Evolutionary conservation across 1,140 invertebrate species (phyloP), one percentile per base, ranked within the genome.

Genomic region (Aplysia californica): DNA sequence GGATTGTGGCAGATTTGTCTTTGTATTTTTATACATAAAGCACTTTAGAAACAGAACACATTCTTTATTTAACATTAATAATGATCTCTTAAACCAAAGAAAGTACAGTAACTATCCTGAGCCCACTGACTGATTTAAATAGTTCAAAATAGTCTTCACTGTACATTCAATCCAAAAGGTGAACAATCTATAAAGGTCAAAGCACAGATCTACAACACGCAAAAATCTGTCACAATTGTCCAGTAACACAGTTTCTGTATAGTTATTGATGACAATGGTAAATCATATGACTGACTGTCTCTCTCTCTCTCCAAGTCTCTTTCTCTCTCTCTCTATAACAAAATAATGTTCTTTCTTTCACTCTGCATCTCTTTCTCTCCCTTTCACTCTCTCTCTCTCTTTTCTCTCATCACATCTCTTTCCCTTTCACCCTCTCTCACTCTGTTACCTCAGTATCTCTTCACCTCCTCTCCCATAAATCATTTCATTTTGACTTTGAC

Each of bases 111-210:
- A n/a, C n/a, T n/a, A n/a, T n/a, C n/a, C n/a, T n/a, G n/a, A n/a
- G n/a, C n/a, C n/a, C n/a, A n/a, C n/a, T n/a, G 44, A 10, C n/a
- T 10, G n/a, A 50, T n/a, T 15, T 50, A n/a, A 50, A 50, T 10
- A 50, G 44, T 50, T 10, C 10, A 50, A 10, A 50, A 50, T n/a
- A 50, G 44, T 15, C 44, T 50, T n/a, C 10, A 10, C 44, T 50
- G 10, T 50, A 50, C n/a, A 10, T n/a, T 50, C n/a, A n/a, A 50
- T 10, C 44, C n/a, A n/a, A 50, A 50, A n/a, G 10, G 66, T 21
- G 81, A 80, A 65, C 4, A 78, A 79, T 64, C 44, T 10, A 64
- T 77, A 18, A 75, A 20, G 18, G 26, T 26, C 39, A 77, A 64
- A 20, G 35, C 21, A 56, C 15, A 21, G 31, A 21, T 26, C 39